phyloP scores from a whole-genome alignment of 2,113 vertebrate genomes.

The Psilopsiagon aymara region DNA sequence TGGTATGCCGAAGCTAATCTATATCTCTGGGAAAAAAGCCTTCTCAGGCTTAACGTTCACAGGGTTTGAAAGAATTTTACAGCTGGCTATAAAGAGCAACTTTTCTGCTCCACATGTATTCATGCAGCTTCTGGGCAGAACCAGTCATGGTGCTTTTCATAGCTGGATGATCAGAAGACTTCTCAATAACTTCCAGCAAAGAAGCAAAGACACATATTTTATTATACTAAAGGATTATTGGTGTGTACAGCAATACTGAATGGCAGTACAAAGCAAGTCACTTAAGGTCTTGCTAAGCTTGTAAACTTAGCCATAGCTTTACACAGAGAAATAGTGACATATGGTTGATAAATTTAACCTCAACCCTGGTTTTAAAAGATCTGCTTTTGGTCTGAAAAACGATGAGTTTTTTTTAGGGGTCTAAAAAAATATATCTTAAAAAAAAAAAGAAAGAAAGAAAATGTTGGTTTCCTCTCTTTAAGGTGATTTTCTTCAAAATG shows the following conservation, averaged over 20 bases:
- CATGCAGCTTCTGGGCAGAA: conserved; percentile 63
- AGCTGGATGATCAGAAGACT: conserved; percentile 61
- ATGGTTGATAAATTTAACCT: neutral
- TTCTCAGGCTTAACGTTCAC: conserved; percentile 44
- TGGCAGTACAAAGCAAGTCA: neutral
- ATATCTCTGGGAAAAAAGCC: conserved; percentile 15
- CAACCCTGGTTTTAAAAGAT: neutral
- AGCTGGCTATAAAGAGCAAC: conserved; percentile 62
- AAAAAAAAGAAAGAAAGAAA: neutral
- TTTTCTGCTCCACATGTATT: conserved; percentile 66
- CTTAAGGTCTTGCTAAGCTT: neutral
- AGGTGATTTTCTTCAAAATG: neutral
- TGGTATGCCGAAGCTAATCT: conserved; percentile 16
- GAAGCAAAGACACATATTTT: neutral
- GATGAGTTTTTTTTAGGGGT: neutral
- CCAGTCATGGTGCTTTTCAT: conserved; percentile 62
- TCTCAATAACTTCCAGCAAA: conserved; percentile 47
- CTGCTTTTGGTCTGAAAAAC: neutral
- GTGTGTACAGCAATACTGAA: neutral
- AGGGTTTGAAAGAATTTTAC: conserved; percentile 62
- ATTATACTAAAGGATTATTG: conserved; percentile 29
- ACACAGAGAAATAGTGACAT: neutral
- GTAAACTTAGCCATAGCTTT: neutral
- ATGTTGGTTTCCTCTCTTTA: neutral
- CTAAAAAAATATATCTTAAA: neutral